Evolutionary conservation across 1,140 invertebrate species (phyloP).

Genomic region (Calephelis virginiensis): DNA sequence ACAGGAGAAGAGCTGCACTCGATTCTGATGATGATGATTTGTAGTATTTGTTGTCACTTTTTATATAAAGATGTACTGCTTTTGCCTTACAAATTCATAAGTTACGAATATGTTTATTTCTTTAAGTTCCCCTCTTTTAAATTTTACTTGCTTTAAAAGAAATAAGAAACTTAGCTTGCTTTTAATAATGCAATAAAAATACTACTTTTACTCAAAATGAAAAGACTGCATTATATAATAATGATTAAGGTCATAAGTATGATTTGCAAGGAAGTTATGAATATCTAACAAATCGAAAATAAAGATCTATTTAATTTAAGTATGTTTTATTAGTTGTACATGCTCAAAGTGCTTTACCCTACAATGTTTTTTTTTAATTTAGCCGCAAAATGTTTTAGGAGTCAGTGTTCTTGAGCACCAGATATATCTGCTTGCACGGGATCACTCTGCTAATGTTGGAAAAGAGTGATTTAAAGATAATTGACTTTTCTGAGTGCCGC

Average conservation of each 20-base stretch:
- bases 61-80: background rate
- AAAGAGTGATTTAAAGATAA: too few relatives aligned
- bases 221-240: slow-evolving; percentile 3
- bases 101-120: background rate
- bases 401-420: too few relatives aligned
- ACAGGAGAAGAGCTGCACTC: slow-evolving; percentile 89
- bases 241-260: background rate
- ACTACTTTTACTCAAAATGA: slow-evolving; percentile 4
- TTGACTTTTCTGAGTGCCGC: too few relatives aligned
- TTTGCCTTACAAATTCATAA: too few relatives aligned
- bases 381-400: too few relatives aligned
- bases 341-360: too few relatives aligned
- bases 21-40: slow-evolving; percentile 88
- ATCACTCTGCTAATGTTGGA: too few relatives aligned
- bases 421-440: too few relatives aligned
- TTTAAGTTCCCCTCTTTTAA: too few relatives aligned
- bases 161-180: too few relatives aligned
- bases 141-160: too few relatives aligned
- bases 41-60: slow-evolving; percentile 36
- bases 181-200: background rate
- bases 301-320: slow-evolving; percentile 9
- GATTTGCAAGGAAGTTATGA: background rate
- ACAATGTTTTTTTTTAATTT: too few relatives aligned
- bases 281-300: slow-evolving; percentile 10
- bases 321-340: background rate